A percentile compares a stretch with the other conserved stretches of the same genome.
phyloP scores from a whole-genome alignment of 2,888 invertebrate species.

The Quadriops clusia region DNA sequence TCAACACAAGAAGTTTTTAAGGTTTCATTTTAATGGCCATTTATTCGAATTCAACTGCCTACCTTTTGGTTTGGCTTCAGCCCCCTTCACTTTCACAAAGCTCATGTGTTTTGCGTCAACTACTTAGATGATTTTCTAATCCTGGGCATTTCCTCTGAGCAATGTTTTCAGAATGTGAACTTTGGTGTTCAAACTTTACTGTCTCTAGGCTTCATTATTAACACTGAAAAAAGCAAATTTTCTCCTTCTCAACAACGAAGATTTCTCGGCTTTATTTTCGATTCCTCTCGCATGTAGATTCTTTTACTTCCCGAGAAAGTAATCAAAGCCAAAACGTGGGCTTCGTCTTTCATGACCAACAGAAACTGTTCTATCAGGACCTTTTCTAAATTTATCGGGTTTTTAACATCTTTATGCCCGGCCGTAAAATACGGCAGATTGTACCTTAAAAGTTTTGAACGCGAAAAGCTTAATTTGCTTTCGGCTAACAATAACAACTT shows the following conservation, averaged over 20 bases:
- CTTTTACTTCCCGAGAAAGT: too few relatives aligned
- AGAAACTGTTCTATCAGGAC: too few relatives aligned
- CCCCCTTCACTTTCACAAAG: constrained; percentile 21
- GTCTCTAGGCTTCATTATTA: constrained; percentile 16
- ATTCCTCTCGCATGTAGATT: too few relatives aligned
- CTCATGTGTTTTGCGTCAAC: constrained; percentile 8
- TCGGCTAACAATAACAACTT: constrained; percentile 14
- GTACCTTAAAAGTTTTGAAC: constrained; percentile 20
- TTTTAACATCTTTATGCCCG: constrained; percentile 21
- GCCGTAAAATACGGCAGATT: constrained; percentile 23
- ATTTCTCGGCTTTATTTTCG: constrained; percentile 17
- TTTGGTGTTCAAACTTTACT: constrained; percentile 11
- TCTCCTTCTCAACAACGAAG: constrained; percentile 11
- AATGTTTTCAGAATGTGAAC: constrained; percentile 17
- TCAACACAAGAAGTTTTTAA: constrained; percentile 17
- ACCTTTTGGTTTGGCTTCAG: constrained; percentile 19
- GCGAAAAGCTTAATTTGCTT: constrained; percentile 12
- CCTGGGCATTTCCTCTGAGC: constrained; percentile 13
- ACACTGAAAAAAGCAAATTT: constrained; percentile 15
- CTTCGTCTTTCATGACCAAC: too few relatives aligned
- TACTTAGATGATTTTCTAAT: neutral
- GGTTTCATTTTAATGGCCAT: constrained; percentile 16
- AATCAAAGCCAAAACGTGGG: too few relatives aligned
- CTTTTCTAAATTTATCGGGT: constrained; percentile 16
- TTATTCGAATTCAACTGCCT: constrained; percentile 19